Conservation (phyloP, 2,888 invertebrate genomes). For the Meliscaeva auricollis region DNA sequence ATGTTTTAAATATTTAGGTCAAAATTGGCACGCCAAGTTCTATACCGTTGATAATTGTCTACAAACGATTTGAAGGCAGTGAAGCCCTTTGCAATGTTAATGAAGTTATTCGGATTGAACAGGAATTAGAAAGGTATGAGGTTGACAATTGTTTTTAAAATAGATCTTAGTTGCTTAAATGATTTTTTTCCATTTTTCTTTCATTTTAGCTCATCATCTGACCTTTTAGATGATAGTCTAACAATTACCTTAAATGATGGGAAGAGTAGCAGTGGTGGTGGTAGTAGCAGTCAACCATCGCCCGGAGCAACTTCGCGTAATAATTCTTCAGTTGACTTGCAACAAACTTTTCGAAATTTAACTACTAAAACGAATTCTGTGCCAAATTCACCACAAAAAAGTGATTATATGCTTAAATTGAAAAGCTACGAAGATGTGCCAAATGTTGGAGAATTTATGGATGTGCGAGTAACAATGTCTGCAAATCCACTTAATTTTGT, state of each 20-base stretch:
- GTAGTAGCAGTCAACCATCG: constrained; percentile 42
- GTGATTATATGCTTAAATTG: constrained; percentile 65
- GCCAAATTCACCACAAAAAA: constrained; percentile 79
- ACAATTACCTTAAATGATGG: constrained; percentile 44
- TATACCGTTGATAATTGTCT: constrained; percentile 87
- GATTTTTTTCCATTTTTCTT: neutral
- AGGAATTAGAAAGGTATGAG: constrained; percentile 84
- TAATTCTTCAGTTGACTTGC: constrained; percentile 78
- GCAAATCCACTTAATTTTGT: constrained; percentile 87
- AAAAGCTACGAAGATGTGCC: constrained; percentile 81
- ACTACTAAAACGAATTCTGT: constrained; percentile 77
- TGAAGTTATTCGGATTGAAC: constrained; percentile 88
- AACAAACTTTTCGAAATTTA: constrained; percentile 77
- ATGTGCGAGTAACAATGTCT: constrained; percentile 90
- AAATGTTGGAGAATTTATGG: constrained; percentile 86
- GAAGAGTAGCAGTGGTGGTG: constrained; percentile 46
- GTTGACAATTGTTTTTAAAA: neutral
- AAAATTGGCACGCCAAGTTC: constrained; percentile 83
- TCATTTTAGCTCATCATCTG: constrained; percentile 56
- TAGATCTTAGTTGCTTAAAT: too few species aligned
- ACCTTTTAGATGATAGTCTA: constrained; percentile 61
- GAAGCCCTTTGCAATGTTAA: constrained; percentile 89
- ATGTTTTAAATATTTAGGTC: constrained; percentile 77
- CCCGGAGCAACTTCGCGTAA: constrained; percentile 70
- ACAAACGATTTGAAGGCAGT: constrained; percentile 87